Evolutionary conservation across 2,888 invertebrate genomes (phyloP).

Genomic region (Xylocampa areola): DNA sequence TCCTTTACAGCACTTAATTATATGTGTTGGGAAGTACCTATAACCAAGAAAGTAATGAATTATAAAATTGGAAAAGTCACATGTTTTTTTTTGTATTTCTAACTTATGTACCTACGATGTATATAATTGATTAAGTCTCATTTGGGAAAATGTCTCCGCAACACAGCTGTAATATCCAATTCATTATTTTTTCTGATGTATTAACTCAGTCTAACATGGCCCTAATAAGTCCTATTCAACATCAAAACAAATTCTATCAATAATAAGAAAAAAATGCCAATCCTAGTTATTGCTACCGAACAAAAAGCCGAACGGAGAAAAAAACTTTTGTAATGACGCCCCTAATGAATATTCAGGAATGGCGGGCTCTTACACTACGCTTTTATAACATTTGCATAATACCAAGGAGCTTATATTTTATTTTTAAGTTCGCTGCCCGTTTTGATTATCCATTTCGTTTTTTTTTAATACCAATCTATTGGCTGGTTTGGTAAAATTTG

Average conservation of each 20-base stretch:
- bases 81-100: no score
- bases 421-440: slow-evolving; percentile 49
- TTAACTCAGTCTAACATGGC: neutral
- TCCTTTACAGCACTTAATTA: no score
- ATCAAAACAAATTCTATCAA: slow-evolving; percentile 22
- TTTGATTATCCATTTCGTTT: slow-evolving; percentile 48
- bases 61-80: no score
- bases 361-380: slow-evolving; percentile 61
- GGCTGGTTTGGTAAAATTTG: slow-evolving; percentile 26
- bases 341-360: slow-evolving; percentile 66
- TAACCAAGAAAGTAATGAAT: no score
- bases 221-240: slow-evolving; percentile 8
- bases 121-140: no score
- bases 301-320: slow-evolving; percentile 51
- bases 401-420: slow-evolving; percentile 58
- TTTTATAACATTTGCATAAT: slow-evolving; percentile 69
- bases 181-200: no score
- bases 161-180: no score
- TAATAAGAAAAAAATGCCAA: slow-evolving; percentile 30
- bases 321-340: slow-evolving; percentile 62
- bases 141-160: no score
- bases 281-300: slow-evolving; percentile 45
- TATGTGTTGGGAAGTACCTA: no score
- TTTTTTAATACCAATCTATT: slow-evolving; percentile 22
- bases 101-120: no score